These are phyloP conservation scores for Andrena hattorfiana DNA, from an alignment of 2,888 invertebrate genomes.

Conservation along the genomic window DNA sequence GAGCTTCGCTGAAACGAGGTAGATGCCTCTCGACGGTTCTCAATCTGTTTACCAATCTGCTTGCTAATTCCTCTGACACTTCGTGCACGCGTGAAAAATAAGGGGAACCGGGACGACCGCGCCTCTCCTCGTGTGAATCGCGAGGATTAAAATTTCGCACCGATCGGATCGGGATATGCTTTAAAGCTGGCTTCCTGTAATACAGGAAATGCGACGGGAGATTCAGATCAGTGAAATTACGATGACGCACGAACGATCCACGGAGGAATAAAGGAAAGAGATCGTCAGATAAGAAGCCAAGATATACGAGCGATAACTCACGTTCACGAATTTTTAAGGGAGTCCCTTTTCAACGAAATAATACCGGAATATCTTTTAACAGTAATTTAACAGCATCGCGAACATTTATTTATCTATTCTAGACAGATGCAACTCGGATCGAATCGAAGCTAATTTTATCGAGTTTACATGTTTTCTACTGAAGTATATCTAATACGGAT, in stretches of 20 bases:
- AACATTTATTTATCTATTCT: neutral
- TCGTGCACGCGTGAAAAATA: neutral
- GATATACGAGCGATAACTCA: slow-evolving; percentile 38
- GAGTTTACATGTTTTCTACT: neutral
- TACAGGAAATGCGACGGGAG: slow-evolving; percentile 27
- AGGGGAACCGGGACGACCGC: neutral
- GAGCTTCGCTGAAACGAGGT: slow-evolving; percentile 60
- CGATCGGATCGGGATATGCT: neutral
- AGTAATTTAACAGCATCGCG: no score
- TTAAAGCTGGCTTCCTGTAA: slow-evolving; percentile 31
- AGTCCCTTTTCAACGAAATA: neutral
- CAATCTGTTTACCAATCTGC: slow-evolving; percentile 24
- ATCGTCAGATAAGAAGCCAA: slow-evolving; percentile 22
- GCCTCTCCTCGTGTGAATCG: neutral
- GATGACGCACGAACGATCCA: slow-evolving; percentile 19
- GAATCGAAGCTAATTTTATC: neutral
- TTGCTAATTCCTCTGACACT: neutral
- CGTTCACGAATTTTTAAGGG: neutral
- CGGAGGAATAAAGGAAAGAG: slow-evolving; percentile 25
- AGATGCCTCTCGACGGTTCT: slow-evolving; percentile 52
- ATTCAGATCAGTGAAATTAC: slow-evolving; percentile 27
- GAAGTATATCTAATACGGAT: neutral
- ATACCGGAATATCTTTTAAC: no score
- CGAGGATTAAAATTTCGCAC: slow-evolving; percentile 10
- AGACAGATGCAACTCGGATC: neutral